Evolutionary conservation across 2,888 invertebrate species (phyloP), one percentile per base, ranked within the genome.

Genomic region (Drosophila incognita): DNA sequence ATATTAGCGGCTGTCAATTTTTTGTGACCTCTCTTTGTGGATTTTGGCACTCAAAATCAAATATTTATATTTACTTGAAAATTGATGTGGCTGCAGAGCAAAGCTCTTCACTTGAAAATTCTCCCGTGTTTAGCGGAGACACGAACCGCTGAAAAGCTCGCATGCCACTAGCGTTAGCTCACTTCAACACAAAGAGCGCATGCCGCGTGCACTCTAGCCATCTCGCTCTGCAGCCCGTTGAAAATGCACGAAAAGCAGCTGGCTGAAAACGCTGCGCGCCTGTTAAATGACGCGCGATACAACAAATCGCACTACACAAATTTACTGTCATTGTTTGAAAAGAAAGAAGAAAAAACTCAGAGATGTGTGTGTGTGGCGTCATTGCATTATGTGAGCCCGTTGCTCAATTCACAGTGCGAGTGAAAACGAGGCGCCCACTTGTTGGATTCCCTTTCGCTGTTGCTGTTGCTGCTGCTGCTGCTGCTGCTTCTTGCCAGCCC

Each of bases 281-380:
- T 93, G 90, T 74, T 88, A 91, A 82, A 86, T 92, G 93, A 93
- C 93, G 93, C 93, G 93, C 93, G 93, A 90, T 88, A 90, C 76
- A 87, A 87, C 87, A 89, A 83, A 83, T 83, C 89, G 87, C 85
- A 87, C 89, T 84, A 76, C 76, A 89, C 86, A 89, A 87, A 76
- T 80, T 76, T 73, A 67, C 64, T 64, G 79, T 56, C 74, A 51
- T 69, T 69, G 69, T 79, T 79, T 67, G 69, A 64, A 71, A 65
- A 77, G 69, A 84, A 69, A 79, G 59, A 57, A 70, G 51, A 70
- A 63, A 83, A 69, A 66, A 69, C 57, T 57, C 69, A 49, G 54
- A 58, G 18, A 51, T 35, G 33, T 63, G 60, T 65, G 61, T 60
- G 65, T 74, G 38, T 49, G 48, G 36, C 29, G 59, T 49, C 62